Evolutionary conservation across 2,797 vertebrate genomes (phyloP).

Genomic region (Echeneis naucrates): DNA sequence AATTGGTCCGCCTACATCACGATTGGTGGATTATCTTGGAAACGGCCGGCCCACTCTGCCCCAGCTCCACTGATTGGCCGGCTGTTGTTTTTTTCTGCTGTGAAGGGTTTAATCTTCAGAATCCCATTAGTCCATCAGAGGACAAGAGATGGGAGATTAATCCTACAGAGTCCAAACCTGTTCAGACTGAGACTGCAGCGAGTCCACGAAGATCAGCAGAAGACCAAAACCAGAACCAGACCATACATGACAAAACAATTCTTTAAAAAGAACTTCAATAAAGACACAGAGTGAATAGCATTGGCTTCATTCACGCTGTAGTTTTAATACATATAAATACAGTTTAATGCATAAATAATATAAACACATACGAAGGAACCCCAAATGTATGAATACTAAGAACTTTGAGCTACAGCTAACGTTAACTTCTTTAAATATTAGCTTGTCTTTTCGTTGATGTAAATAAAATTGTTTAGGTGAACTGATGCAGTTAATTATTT

Average conservation of each 20-base stretch:
- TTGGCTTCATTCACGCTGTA: too few relatives aligned
- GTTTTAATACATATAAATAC: too few relatives aligned
- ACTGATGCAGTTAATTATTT: too few relatives aligned
- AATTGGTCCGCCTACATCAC: conserved; percentile 38
- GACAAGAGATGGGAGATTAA: conserved; percentile 61
- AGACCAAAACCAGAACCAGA: too few relatives aligned
- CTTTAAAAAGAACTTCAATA: neutral
- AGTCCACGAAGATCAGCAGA: too few relatives aligned
- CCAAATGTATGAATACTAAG: too few relatives aligned
- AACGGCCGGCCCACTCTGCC: neutral
- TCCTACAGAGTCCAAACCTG: conserved; percentile 45
- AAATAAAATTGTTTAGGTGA: too few relatives aligned
- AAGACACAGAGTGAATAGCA: neutral
- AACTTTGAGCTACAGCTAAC: neutral
- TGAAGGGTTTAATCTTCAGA: conserved; percentile 67
- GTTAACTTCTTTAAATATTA: neutral
- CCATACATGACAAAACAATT: neutral
- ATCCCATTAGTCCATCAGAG: conserved; percentile 68
- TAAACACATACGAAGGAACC: too few relatives aligned
- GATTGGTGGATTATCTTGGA: conserved; percentile 44
- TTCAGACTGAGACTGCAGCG: neutral
- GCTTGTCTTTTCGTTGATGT: too few relatives aligned
- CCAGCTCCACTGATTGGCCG: conserved; percentile 40
- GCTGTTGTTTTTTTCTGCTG: conserved; percentile 17
- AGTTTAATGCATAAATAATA: too few relatives aligned